Conservation (phyloP, 2,888 invertebrate genomes). For the Megastigmus dorsalis region DNA sequence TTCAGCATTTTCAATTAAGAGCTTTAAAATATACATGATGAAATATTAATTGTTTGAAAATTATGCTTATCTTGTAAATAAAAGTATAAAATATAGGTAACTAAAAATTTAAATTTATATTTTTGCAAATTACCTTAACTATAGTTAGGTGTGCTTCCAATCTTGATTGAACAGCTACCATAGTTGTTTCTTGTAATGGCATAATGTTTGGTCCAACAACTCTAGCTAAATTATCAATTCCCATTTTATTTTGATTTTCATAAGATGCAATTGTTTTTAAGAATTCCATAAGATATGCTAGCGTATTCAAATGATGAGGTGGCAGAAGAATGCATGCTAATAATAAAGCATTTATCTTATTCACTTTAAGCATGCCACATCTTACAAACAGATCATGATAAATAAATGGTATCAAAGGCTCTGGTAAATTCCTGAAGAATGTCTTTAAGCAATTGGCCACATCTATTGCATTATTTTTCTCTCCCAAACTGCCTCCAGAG, state of each 20-base stretch:
- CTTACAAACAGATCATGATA: slow-evolving; percentile 87
- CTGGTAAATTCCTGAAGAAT: slow-evolving; percentile 89
- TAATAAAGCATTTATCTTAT: slow-evolving; percentile 80
- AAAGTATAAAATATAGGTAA: slow-evolving; percentile 2
- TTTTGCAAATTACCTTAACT: slow-evolving; percentile 77
- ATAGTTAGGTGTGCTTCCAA: slow-evolving; percentile 83
- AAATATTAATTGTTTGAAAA: slow-evolving; percentile 3
- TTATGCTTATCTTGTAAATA: slow-evolving; percentile 11
- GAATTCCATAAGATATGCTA: slow-evolving; percentile 89
- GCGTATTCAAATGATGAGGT: slow-evolving; percentile 83
- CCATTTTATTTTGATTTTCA: slow-evolving; percentile 88
- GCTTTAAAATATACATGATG: slow-evolving; percentile 73
- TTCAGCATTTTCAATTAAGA: slow-evolving; percentile 86
- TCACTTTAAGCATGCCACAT: slow-evolving; percentile 79
- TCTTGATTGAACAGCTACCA: slow-evolving; percentile 77
- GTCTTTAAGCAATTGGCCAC: slow-evolving; percentile 90
- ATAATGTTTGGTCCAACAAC: slow-evolving; percentile 91
- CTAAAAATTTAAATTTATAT: slow-evolving; percentile 6
- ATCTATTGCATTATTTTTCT: slow-evolving; percentile 87
- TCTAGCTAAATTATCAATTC: slow-evolving; percentile 87
- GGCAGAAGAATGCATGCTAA: slow-evolving; percentile 84
- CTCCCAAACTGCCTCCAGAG: slow-evolving; percentile 81
- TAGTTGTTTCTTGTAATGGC: slow-evolving; percentile 82
- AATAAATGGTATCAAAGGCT: slow-evolving; percentile 84
- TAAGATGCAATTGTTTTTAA: slow-evolving; percentile 82